phyloP scores from a whole-genome alignment of 2,888 invertebrate genomes.

The Habrosyne pyritoides region DNA sequence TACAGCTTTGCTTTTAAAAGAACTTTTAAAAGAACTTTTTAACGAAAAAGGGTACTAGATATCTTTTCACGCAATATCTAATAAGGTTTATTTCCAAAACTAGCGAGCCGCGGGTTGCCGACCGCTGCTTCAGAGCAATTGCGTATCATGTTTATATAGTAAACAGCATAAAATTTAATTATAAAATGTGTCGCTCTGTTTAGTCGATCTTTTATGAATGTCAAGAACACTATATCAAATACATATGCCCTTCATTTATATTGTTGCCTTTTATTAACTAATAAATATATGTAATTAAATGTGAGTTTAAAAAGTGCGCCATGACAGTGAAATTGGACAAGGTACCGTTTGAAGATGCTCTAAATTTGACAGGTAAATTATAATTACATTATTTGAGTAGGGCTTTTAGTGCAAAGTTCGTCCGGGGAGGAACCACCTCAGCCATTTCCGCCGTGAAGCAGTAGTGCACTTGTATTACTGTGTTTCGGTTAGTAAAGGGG shows the following conservation, averaged over 20 bases:
- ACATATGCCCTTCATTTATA: neutral
- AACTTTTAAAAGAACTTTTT: too few relatives aligned
- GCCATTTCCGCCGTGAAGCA: too few relatives aligned
- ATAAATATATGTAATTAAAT: neutral
- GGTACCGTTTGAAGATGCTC: slow-evolving; percentile 56
- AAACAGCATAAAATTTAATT: neutral
- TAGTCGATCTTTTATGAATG: neutral
- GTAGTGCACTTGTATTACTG: too few relatives aligned
- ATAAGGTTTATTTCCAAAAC: too few relatives aligned
- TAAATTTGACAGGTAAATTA: slow-evolving; percentile 52
- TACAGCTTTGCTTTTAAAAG: too few relatives aligned
- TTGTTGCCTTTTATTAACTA: neutral
- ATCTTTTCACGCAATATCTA: too few relatives aligned
- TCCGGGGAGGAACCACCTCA: too few relatives aligned
- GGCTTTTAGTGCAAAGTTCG: neutral
- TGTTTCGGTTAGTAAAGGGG: too few relatives aligned
- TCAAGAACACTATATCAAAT: neutral
- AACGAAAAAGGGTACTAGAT: too few relatives aligned
- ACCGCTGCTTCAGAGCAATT: neutral
- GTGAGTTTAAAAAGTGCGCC: slow-evolving; percentile 10
- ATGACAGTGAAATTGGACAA: slow-evolving; percentile 44
- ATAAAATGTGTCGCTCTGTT: neutral
- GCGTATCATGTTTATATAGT: neutral
- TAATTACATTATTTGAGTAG: neutral
- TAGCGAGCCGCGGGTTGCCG: too few relatives aligned